These are phyloP conservation scores for Cyclophora albipunctata DNA, from an alignment of 2,888 invertebrate genomes.

Conservation along the genomic window DNA sequence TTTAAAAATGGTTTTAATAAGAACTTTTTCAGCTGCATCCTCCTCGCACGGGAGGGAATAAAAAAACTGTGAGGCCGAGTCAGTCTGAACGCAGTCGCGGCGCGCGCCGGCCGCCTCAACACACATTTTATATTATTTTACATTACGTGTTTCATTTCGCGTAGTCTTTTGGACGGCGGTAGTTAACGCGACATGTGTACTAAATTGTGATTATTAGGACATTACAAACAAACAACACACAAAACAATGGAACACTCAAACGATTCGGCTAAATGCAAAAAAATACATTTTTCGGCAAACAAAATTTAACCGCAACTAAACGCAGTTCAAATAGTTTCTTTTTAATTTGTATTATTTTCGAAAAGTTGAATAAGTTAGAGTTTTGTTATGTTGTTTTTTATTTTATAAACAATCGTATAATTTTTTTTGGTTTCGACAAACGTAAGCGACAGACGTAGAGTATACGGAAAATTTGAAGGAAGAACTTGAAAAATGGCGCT, in stretches of 20 bases:
- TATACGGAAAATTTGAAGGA: constrained; percentile 14
- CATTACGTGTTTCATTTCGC: constrained; percentile 74
- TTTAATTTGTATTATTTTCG: constrained; percentile 4
- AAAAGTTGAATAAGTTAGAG: constrained; percentile 21
- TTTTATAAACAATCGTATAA: constrained; percentile 42
- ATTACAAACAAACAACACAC: constrained; percentile 28
- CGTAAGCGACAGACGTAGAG: constrained; percentile 45
- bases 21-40: constrained; percentile 58
- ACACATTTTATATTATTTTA: constrained; percentile 65
- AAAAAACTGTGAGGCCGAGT: constrained; percentile 46
- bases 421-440: constrained; percentile 42
- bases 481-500: constrained; percentile 69
- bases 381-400: constrained; percentile 42
- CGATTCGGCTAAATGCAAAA: constrained; percentile 44
- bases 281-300: constrained; percentile 40
- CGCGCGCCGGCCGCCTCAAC: constrained; percentile 63
- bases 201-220: constrained; percentile 70
- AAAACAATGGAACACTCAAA: constrained; percentile 49
- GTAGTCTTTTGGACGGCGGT: constrained; percentile 71
- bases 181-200: constrained; percentile 59
- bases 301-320: constrained; percentile 58
- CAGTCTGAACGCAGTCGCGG: constrained; percentile 64
- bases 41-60: constrained; percentile 53
- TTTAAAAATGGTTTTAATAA: constrained; percentile 41
- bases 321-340: constrained; percentile 67